Percentiles rank a stretch among this genome's conserved stretches.
Conservation (phyloP, 2,113 vertebrate genomes). For the Cyanoramphus novaezelandiae region DNA sequence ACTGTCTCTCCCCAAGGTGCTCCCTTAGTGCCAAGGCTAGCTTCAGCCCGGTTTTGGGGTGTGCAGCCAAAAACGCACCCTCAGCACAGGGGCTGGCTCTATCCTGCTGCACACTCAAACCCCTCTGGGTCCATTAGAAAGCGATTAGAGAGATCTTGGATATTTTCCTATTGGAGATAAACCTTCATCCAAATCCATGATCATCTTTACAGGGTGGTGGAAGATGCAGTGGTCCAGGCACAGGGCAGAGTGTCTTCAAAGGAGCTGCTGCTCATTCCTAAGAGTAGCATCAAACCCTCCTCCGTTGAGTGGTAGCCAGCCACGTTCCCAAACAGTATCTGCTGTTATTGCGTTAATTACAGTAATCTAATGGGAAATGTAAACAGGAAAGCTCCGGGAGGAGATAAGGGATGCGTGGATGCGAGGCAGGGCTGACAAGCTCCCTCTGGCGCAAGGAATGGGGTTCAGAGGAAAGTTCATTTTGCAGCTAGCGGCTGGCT, state of each 20-base stretch:
- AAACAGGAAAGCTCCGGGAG: slow-evolving; percentile 76
- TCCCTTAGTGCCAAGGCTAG: neutral
- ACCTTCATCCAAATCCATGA: rapidly evolving
- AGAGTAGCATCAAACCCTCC: neutral
- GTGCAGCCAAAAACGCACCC: rapidly evolving
- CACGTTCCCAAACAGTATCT: neutral
- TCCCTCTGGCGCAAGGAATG: neutral
- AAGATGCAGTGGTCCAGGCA: neutral
- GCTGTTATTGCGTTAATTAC: slow-evolving; percentile 62
- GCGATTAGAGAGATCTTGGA: neutral
- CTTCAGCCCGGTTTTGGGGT: neutral
- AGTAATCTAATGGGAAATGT: slow-evolving; percentile 68
- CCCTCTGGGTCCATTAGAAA: rapidly evolving
- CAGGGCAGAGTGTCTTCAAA: neutral
- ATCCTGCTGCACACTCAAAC: neutral
- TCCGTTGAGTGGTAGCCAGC: neutral
- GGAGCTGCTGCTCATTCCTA: neutral
- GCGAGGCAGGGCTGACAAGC: neutral
- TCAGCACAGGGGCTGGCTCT: neutral
- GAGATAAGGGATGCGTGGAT: slow-evolving; percentile 61
- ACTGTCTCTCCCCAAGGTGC: neutral
- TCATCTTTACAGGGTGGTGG: rapidly evolving
- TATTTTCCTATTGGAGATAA: neutral
- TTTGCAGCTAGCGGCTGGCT: slow-evolving; percentile 27
- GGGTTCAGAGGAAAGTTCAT: neutral